A percentile compares a stretch with the other conserved stretches of the same genome.
Evolutionary conservation across 2,113 vertebrate species (phyloP).

Genomic region (Platysternon megacephalum): DNA sequence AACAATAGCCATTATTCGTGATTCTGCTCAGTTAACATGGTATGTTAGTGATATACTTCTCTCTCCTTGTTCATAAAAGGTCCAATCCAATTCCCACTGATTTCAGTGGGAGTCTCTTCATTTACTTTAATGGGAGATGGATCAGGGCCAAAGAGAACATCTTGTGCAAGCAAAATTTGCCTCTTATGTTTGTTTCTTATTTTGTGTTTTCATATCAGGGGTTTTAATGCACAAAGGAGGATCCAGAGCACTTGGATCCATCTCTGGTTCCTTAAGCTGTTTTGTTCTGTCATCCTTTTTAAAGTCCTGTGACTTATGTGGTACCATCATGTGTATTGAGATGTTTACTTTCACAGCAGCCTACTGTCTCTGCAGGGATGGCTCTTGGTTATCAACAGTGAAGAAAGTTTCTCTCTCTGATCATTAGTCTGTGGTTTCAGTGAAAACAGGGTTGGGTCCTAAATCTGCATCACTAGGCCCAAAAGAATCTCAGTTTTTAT

Average conservation of each 20-base stretch:
- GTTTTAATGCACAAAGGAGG: not conserved
- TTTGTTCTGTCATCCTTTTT: not conserved
- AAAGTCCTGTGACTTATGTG: not conserved
- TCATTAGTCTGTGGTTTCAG: not conserved
- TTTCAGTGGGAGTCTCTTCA: rapidly evolving
- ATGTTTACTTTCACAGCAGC: not conserved
- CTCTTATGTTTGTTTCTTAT: not conserved
- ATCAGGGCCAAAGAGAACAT: not conserved
- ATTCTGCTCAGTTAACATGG: not conserved
- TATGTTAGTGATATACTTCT: not conserved
- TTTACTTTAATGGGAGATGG: not conserved
- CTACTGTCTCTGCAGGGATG: not conserved
- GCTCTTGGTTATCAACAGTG: not conserved
- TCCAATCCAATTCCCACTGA: not conserved
- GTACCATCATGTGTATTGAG: not conserved
- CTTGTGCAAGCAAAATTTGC: rapidly evolving
- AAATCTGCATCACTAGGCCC: not conserved
- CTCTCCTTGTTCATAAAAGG: not conserved
- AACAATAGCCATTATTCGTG: not conserved
- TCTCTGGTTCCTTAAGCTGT: rapidly evolving
- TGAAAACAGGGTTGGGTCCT: not conserved
- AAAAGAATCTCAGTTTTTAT: not conserved
- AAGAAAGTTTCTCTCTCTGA: not conserved
- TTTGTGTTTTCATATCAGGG: not conserved
- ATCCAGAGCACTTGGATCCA: rapidly evolving